These are phyloP conservation scores for Mechanitis mazaeus DNA, from an alignment of 2,888 invertebrate genomes.

Conservation along the genomic window DNA sequence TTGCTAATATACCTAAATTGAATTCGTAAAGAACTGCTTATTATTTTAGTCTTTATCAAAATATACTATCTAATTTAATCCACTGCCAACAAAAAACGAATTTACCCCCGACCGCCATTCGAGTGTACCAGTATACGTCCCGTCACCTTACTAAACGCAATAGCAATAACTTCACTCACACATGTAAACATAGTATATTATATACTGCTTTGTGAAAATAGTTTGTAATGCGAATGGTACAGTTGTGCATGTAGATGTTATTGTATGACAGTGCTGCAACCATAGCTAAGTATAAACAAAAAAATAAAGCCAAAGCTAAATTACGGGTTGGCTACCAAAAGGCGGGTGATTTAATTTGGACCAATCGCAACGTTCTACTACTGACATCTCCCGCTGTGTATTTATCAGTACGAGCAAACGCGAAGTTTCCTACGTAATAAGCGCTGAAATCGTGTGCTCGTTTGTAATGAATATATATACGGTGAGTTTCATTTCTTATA, in stretches of 20 bases:
- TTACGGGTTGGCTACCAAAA: slow-evolving; percentile 53
- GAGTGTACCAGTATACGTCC: slow-evolving; percentile 29
- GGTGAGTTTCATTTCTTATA: slow-evolving; percentile 63
- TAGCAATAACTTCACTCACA: slow-evolving; percentile 27
- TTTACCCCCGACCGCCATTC: slow-evolving; percentile 34
- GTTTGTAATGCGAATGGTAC: slow-evolving; percentile 34
- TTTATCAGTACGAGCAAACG: slow-evolving; percentile 60
- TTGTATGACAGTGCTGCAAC: slow-evolving; percentile 44
- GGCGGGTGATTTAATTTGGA: slow-evolving; percentile 65
- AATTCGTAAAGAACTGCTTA: slow-evolving; percentile 15
- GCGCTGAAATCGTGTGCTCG: slow-evolving; percentile 75
- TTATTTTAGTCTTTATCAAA: slow-evolving; percentile 5
- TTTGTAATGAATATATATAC: slow-evolving; percentile 59
- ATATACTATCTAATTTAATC: slow-evolving; percentile 17
- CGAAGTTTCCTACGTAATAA: slow-evolving; percentile 74
- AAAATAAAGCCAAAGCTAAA: slow-evolving; percentile 63
- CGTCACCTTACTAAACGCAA: slow-evolving; percentile 34
- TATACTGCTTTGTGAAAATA: slow-evolving; percentile 43
- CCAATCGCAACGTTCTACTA: slow-evolving; percentile 57
- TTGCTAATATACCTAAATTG: slow-evolving; percentile 12
- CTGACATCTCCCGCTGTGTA: slow-evolving; percentile 58
- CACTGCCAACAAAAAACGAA: slow-evolving; percentile 27
- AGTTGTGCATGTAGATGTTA: slow-evolving; percentile 58
- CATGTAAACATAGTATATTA: slow-evolving; percentile 29
- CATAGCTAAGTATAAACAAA: slow-evolving; percentile 69